Percentiles rank a stretch among this genome's conserved stretches.
Conservation (phyloP, 2,888 invertebrate genomes). For the Conus canariensis region DNA sequence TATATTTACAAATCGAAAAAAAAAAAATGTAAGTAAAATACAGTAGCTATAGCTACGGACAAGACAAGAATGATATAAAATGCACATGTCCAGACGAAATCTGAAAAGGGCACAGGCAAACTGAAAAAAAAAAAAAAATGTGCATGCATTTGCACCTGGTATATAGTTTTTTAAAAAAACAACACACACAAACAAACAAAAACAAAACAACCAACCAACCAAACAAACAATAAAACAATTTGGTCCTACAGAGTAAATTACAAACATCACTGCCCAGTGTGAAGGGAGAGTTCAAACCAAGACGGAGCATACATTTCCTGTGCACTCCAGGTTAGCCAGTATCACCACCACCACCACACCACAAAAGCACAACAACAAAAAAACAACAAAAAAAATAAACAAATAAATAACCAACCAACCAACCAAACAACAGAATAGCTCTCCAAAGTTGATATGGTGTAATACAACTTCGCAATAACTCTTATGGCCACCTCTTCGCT, state of each 20-base stretch:
- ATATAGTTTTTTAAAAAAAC: no score
- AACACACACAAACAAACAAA: not conserved
- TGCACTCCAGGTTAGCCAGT: not conserved
- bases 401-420: not conserved
- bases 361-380: not conserved
- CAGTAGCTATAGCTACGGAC: not conserved
- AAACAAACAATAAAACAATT: slow-evolving; percentile 4
- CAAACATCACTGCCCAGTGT: not conserved
- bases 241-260: slow-evolving; percentile 31
- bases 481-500: not conserved
- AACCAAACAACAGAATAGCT: not conserved
- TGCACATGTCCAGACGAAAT: not conserved
- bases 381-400: not conserved
- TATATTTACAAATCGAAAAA: not conserved
- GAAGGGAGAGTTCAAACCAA: not conserved
- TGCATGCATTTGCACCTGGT: not conserved
- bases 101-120: slow-evolving; percentile 8
- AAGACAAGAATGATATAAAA: not conserved
- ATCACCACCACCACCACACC: slow-evolving; percentile 13
- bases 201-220: not conserved
- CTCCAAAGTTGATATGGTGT: not conserved
- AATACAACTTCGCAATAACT: not conserved
- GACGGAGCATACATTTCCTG: not conserved
- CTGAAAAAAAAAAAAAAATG: not conserved
- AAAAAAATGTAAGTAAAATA: not conserved